Base-by-base conservation (phyloP, 2,797 vertebrate species). In the Arvicola amphibius region DNA sequence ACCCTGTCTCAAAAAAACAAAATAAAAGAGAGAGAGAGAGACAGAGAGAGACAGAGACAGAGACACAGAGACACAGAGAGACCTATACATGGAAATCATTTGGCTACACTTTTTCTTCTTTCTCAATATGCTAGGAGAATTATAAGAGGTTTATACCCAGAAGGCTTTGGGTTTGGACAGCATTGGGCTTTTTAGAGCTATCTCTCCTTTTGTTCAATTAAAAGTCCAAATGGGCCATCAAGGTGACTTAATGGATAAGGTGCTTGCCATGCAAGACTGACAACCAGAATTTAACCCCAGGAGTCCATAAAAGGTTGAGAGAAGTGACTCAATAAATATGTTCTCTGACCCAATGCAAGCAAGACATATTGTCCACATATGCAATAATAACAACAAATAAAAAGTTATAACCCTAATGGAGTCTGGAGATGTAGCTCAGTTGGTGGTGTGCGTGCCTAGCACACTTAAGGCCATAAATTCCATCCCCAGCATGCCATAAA, bases 121-220 rank as follows among this genome's bases (percentile, higher is more conserved):
- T 80, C 40, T 65, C 12, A 94, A 1, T 12, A n/a, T 43, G 29
- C n/a, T 29, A 2, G 19, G 1, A 17, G 0, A 74, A 74, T 37
- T 43, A 32, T 43, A n/a, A 76, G 8, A 56, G 11, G 12, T n/a
- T 79, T 80, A 77, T 65, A n/a, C 27, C 67, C 85, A 14, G n/a
- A 88, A 6, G 16, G n/a, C 32, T 25, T 73, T 78, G 29, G 85
- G 83, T 88, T 95, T 40, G 65, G 91, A 46, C 46, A 83, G 19
- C 76, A 83, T 40, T 78, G 21, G 34, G 21, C 1, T 74, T 84
- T 88, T 46, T 87, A 29, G 5, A 14, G 67, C 16, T 14, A 17
- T 27, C 17, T 92, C 65, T 90, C 46, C 37, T 79, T 92, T 96
- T 40, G 69, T 13, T 90, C 32, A 87, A 71, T 91, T 78, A 61